Conservation (phyloP, 1,140 invertebrate species). For the Carcinoscorpius rotundicauda region DNA sequence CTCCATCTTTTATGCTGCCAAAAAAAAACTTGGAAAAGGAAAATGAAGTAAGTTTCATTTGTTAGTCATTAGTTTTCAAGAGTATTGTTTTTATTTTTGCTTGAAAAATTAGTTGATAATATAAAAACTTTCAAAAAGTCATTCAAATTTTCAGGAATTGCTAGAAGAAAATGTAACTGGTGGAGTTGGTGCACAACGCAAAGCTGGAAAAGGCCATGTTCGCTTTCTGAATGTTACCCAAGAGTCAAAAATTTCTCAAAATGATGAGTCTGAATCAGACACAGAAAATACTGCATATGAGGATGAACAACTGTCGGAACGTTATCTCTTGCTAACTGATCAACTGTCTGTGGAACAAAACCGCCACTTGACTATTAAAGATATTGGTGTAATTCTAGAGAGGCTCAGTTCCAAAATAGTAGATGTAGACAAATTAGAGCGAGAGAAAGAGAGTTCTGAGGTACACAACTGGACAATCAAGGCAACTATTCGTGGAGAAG, state of each 20-base stretch:
- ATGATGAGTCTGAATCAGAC: slow-evolving; percentile 66
- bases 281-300: slow-evolving; percentile 67
- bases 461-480: slow-evolving; percentile 91
- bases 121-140: too few species aligned
- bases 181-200: slow-evolving; percentile 1
- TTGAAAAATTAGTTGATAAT: slow-evolving; percentile 81
- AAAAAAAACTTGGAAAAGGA: too few species aligned
- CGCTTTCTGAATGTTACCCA: slow-evolving; percentile 16
- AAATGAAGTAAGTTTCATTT: slow-evolving; percentile 56
- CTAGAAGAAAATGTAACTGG: slow-evolving; percentile 2
- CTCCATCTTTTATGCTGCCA: slow-evolving; percentile 19
- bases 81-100: slow-evolving; percentile 75
- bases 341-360: slow-evolving; percentile 74
- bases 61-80: slow-evolving; percentile 66
- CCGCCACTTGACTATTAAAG: slow-evolving; percentile 78
- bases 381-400: slow-evolving; percentile 87
- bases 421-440: slow-evolving; percentile 78
- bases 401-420: slow-evolving; percentile 81
- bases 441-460: slow-evolving; percentile 78
- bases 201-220: slow-evolving; percentile 1
- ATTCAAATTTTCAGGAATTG: slow-evolving; percentile 67
- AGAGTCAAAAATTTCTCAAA: slow-evolving; percentile 17
- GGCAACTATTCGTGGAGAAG: slow-evolving; percentile 78
- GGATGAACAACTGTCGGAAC: slow-evolving; percentile 43
- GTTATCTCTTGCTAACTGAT: slow-evolving; percentile 82